These are phyloP conservation scores for Horisme vitalbata DNA, from an alignment of 2,888 invertebrate species.

Conservation along the genomic window DNA sequence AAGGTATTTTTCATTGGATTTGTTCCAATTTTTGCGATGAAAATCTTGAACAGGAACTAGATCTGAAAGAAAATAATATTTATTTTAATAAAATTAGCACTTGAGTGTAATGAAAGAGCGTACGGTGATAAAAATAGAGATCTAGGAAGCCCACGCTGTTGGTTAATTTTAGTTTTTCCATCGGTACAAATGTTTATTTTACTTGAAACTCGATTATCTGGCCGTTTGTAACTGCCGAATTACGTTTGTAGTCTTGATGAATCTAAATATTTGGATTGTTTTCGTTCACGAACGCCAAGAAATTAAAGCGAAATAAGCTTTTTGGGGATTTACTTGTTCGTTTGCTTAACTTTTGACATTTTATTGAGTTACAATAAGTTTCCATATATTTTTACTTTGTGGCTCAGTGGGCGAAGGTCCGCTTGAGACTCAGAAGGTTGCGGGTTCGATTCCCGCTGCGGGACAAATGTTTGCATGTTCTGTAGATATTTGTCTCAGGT, in stretches of 20 bases:
- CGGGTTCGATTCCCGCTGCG: no score
- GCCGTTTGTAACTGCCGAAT: slow-evolving; percentile 11
- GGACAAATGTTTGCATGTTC: no score
- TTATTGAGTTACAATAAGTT: no score
- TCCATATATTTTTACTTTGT: no score
- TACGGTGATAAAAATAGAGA: slow-evolving; percentile 19
- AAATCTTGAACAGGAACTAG: slow-evolving; percentile 22
- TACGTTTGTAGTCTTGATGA: slow-evolving; percentile 3
- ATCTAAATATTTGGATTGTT: neutral
- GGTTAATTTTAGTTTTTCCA: slow-evolving; percentile 26
- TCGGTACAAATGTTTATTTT: slow-evolving; percentile 22
- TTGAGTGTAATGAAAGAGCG: slow-evolving; percentile 23
- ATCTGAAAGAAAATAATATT: slow-evolving; percentile 30
- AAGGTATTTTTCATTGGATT: slow-evolving; percentile 14
- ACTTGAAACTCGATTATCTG: slow-evolving; percentile 7
- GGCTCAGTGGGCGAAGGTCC: no score
- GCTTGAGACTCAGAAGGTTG: no score
- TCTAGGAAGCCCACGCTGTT: slow-evolving; percentile 19
- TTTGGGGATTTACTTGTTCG: no score
- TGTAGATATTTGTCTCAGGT: no score
- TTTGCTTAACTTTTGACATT: no score
- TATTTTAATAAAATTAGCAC: slow-evolving; percentile 21
- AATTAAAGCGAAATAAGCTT: no score
- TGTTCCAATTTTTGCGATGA: slow-evolving; percentile 22
- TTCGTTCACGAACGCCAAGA: no score